Base-by-base conservation (phyloP, 92 coral and sea anemone genomes). In the Nematostella vectensis region DNA sequence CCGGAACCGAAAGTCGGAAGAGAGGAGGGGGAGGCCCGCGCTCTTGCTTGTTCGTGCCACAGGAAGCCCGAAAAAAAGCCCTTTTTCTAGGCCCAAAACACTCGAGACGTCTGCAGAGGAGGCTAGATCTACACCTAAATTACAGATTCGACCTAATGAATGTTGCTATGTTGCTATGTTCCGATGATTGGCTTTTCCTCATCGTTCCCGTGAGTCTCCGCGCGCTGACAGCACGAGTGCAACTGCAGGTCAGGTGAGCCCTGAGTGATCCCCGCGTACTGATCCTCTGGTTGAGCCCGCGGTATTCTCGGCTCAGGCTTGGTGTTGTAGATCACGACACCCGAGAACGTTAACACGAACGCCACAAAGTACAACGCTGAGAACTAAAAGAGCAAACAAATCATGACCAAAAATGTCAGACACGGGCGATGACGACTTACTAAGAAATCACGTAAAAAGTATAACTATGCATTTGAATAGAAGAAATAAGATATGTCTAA, bases 361-460 rank as follows among this genome's bases (percentile, higher is more conserved):
- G 98, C 87, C 37, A 73, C 67, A 63, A 91, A 70, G 71, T 91
- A 91, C 17, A 86, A 79, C 0, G 61, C 59, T 19, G 98, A 91
- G 60, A 91, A 91, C 98, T 91, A 83, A 48, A 75, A 71, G 18
- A 29, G 29, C 62, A 52, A 25, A 26, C 15, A 40, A 28, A 11
- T 16, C 16, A 22, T 2, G 29, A 16, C 2, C 25, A 61, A 19
- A 30, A 30, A 57, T 28, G 56, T 31, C 11, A 31, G 50, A 55
- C n/a, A n/a, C n/a, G n/a, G n/a, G 27, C 20, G 27, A 26, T 19
- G 15, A 57, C 17, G 3, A 28, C 19, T 33, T 10, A n/a, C 53
- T 33, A 13, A 57, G 0, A 10, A 22, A 3, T 4, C 13, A 55
- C 16, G 11, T 11, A 22, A n/a, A n/a, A n/a, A n/a, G n/a, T 15